These are phyloP conservation scores for Cacoxenus indagator DNA, from an alignment of 2,888 invertebrate genomes.

Conservation along the genomic window DNA sequence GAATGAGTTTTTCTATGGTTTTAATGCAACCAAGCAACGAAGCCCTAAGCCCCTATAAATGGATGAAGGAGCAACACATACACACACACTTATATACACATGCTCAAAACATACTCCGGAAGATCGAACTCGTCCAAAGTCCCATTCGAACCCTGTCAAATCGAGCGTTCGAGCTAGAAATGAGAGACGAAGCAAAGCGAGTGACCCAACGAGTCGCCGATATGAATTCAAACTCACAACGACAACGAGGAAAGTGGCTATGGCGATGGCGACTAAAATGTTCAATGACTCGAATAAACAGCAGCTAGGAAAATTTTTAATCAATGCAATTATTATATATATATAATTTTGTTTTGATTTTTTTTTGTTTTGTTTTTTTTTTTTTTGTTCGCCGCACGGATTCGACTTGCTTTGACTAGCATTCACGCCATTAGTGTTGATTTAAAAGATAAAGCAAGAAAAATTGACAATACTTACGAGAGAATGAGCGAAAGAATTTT, in stretches of 20 bases:
- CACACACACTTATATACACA: too few species aligned
- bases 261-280: not conserved
- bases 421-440: conserved; percentile 22
- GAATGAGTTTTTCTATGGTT: not conserved
- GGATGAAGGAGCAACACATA: too few species aligned
- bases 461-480: not conserved
- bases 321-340: conserved; percentile 9
- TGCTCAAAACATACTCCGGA: too few species aligned
- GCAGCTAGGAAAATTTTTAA: conserved; percentile 13
- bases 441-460: conserved; percentile 6
- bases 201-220: not conserved
- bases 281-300: conserved; percentile 14
- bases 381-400: not conserved
- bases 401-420: not conserved
- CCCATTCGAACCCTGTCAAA: not conserved
- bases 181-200: not conserved
- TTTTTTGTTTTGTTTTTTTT: not conserved
- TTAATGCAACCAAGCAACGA: not conserved
- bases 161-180: not conserved
- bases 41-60: not conserved
- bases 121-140: too few species aligned
- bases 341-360: not conserved
- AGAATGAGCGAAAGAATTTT: not conserved
- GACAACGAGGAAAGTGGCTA: not conserved
- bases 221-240: not conserved